Conservation (phyloP, 64 coral and sea anemone species). For the Platygyra sinensis region DNA sequence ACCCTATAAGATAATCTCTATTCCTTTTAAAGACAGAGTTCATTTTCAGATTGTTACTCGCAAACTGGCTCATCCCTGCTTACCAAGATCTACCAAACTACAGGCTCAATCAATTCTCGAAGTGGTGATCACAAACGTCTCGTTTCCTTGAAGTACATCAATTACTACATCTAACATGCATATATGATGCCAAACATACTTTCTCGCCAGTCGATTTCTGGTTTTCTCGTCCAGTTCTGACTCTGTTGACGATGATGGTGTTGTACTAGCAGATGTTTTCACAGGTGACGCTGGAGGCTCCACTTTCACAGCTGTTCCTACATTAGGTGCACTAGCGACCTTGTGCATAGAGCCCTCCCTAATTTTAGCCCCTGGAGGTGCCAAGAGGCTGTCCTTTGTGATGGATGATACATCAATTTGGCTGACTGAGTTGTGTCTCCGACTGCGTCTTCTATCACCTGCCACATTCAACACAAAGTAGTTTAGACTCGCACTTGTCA, state of each 20-base stretch:
- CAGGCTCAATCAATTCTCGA: background rate
- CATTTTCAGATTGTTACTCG: no score
- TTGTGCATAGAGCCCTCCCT: slow-evolving; percentile 53
- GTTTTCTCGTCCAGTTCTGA: slow-evolving; percentile 76
- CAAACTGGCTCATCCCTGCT: no score
- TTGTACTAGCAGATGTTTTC: slow-evolving; percentile 80
- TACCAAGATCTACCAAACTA: no score
- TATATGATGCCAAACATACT: slow-evolving; percentile 5
- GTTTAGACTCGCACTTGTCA: background rate
- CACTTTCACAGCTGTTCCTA: slow-evolving; percentile 60
- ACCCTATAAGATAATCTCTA: no score
- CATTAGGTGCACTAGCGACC: slow-evolving; percentile 66
- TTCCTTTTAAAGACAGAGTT: no score
- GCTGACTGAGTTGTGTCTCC: slow-evolving; percentile 87
- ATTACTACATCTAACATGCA: no score
- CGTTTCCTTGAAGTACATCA: no score
- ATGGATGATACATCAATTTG: slow-evolving; percentile 57
- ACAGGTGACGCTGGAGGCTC: slow-evolving; percentile 73
- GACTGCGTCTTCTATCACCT: slow-evolving; percentile 94
- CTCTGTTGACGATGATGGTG: slow-evolving; percentile 87
- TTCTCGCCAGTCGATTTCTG: slow-evolving; percentile 78
- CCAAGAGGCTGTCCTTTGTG: slow-evolving; percentile 33
- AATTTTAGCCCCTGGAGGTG: slow-evolving; percentile 17
- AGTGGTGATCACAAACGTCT: background rate
- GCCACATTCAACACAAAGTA: background rate